Evolutionary conservation across 2,113 vertebrate genomes (phyloP).

Genomic region (Manacus vitellinus): DNA sequence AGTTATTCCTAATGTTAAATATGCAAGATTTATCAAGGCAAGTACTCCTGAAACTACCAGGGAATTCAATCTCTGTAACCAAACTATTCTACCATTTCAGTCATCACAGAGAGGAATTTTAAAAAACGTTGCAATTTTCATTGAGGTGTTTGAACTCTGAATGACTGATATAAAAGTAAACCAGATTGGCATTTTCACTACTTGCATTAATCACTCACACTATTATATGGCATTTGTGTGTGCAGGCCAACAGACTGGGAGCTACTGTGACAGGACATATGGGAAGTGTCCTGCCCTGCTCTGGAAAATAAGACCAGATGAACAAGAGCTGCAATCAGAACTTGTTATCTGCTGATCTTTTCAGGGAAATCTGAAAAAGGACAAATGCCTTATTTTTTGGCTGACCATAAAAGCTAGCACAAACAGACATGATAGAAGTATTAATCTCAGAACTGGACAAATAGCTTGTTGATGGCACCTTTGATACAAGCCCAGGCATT

Average conservation of each 20-base stretch:
- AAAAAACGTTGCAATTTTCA: background rate
- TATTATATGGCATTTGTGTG: background rate
- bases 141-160: background rate
- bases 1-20: background rate
- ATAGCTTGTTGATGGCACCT: background rate
- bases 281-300: background rate
- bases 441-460: background rate
- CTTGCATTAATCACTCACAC: background rate
- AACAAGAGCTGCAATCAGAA: background rate
- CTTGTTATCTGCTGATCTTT: background rate
- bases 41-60: background rate
- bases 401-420: background rate
- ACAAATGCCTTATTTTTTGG: background rate
- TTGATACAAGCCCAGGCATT: background rate
- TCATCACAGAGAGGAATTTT: background rate
- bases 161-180: background rate
- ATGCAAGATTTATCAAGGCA: background rate
- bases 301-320: background rate
- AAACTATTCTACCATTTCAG: background rate
- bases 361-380: background rate
- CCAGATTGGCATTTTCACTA: background rate
- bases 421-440: background rate
- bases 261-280: background rate
- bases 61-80: background rate
- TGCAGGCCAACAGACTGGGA: background rate